Base-by-base conservation (phyloP, 2,888 invertebrate genomes). In the Pollenia amentaria region DNA sequence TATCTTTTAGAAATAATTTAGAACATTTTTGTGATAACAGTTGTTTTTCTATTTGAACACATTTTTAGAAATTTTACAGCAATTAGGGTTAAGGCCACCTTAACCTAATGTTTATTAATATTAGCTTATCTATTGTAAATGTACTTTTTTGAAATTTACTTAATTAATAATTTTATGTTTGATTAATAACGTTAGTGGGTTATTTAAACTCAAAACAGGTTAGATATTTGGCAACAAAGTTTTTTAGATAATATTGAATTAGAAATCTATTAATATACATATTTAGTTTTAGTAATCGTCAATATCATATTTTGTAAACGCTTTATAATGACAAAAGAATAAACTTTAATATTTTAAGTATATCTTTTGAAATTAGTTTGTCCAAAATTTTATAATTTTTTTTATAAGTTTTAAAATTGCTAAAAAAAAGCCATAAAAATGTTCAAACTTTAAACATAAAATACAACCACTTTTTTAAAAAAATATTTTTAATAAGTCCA, bases 71-170 rank as follows among this genome's bases (percentile, higher is more conserved):
- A 8, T 81, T 21, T 57, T 11, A 46, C 57, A 57, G 38, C 44
- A 62, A 75, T 76, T 82, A 16, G 46, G 73, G 82, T 82, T 48
- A 82, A 82, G 82, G 82, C 48, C 81, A 76, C 48, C 81, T 62
- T 11, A 44, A 67, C 10, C 67, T 21, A 38, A n/a, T 62, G 64
- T 14, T 40, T 51, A 51, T 10, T 76, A 64, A 64, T 21, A 51
- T 38, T 10, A 38, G 60, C 62, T 65, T 77, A 77, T 51, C 38
- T 53, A 55, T 44, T 65, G 53, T 77, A 12, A 67, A 81, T 29
- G 12, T 29, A 62, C 9, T 42, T 57, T 81, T 42, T 21, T 44
- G 10, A 4, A 51, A 46, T 46, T 64, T 18, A 72, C 40, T 42
- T 72, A 51, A 6, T 62, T 55, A 29, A 42, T 64, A 46, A 48